A percentile compares a stretch with the other conserved stretches of the same genome.
phyloP scores from a whole-genome alignment of 2,797 vertebrate genomes.

The Pseudopleuronectes americanus region DNA sequence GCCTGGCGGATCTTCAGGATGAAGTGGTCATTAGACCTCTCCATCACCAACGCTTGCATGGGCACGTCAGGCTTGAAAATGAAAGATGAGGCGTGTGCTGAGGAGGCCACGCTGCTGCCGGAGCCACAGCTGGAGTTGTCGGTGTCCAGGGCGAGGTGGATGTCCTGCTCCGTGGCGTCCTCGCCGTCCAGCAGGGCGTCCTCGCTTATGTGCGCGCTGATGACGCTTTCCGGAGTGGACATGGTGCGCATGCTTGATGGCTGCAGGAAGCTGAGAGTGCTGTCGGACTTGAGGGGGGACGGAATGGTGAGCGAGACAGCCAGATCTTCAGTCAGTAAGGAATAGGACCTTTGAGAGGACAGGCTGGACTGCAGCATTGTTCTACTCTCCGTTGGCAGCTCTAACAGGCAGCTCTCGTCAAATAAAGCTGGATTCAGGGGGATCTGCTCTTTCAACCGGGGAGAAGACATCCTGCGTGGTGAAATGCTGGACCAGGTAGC shows the following conservation, averaged over 20 bases:
- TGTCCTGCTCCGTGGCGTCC: conserved; percentile 94
- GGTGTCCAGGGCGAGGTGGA: conserved; percentile 93
- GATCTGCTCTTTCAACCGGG: conserved; percentile 77
- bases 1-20: conserved; percentile 94
- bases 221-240: conserved; percentile 88
- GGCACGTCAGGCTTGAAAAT: conserved; percentile 90
- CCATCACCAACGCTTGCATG: conserved; percentile 97
- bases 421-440: conserved; percentile 89
- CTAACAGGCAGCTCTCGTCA: conserved; percentile 96
- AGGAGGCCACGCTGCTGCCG: conserved; percentile 81
- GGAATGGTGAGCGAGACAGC: conserved; percentile 97
- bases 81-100: conserved; percentile 63
- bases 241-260: conserved; percentile 74
- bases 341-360: conserved; percentile 81
- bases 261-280: conserved; percentile 95
- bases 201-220: conserved; percentile 92
- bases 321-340: conserved; percentile 93
- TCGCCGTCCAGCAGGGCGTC: conserved; percentile 93
- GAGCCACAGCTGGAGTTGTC: conserved; percentile 93
- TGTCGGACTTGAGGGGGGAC: conserved; percentile 96
- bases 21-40: conserved; percentile 96
- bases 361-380: conserved; percentile 56
- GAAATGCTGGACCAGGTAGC: conserved; percentile 85
- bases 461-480: conserved; percentile 82
- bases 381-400: conserved; percentile 86